These are phyloP conservation scores for Cabera pusaria DNA, from an alignment of 2,888 invertebrate genomes.

Conservation along the genomic window DNA sequence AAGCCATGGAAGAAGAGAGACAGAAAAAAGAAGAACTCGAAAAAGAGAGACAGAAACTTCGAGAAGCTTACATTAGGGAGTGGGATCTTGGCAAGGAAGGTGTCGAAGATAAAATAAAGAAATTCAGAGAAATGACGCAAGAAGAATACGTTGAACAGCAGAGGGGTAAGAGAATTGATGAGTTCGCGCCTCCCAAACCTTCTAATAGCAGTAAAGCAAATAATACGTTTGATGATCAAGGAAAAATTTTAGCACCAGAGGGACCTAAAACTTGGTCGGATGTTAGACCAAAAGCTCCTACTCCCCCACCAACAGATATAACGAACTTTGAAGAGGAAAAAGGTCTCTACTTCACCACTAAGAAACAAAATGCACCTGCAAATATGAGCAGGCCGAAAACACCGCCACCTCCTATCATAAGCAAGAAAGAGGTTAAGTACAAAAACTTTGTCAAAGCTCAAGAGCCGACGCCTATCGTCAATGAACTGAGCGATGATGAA, in stretches of 20 bases:
- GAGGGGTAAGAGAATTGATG: slow-evolving; percentile 86
- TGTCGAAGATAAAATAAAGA: slow-evolving; percentile 68
- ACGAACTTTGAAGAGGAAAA: slow-evolving; percentile 46
- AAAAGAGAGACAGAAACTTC: slow-evolving; percentile 71
- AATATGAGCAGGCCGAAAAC: slow-evolving; percentile 3
- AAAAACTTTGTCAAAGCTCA: slow-evolving; percentile 63
- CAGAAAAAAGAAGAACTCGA: slow-evolving; percentile 69
- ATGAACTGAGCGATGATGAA: slow-evolving; percentile 59
- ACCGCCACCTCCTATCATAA: slow-evolving; percentile 36
- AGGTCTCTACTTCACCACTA: slow-evolving; percentile 63
- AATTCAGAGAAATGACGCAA: slow-evolving; percentile 85
- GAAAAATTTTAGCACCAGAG: slow-evolving; percentile 44
- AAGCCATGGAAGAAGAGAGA: slow-evolving; percentile 66
- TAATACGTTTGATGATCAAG: slow-evolving; percentile 57
- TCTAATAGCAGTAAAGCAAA: slow-evolving; percentile 41
- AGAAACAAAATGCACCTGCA: slow-evolving; percentile 22
- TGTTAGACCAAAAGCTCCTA: slow-evolving; percentile 52
- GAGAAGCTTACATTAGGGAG: slow-evolving; percentile 84
- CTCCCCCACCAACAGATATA: slow-evolving; percentile 54
- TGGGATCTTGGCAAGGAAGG: slow-evolving; percentile 90
- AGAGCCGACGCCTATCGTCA: slow-evolving; percentile 56
- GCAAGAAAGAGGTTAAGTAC: slow-evolving; percentile 53
- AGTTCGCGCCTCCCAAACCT: slow-evolving; percentile 89
- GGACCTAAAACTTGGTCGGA: slow-evolving; percentile 62
- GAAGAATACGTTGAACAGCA: slow-evolving; percentile 91